These are phyloP conservation scores for Apodemus speciosus DNA, from an alignment of 2,113 vertebrate genomes.

Conservation along the genomic window DNA sequence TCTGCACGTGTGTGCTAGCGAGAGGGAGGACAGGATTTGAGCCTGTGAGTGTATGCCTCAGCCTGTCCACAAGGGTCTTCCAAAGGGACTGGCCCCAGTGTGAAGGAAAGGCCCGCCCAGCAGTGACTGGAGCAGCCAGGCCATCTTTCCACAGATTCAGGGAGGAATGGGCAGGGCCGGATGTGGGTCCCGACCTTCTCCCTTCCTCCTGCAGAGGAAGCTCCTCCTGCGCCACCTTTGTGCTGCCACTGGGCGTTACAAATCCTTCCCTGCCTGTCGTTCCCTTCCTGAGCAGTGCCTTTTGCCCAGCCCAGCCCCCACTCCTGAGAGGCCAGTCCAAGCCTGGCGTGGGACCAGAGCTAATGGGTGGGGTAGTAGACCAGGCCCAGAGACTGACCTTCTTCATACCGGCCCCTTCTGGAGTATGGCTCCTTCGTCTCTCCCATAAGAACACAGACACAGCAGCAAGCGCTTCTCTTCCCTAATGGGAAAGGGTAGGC, in stretches of 20 bases:
- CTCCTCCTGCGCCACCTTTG: slow-evolving; percentile 80
- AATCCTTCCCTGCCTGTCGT: slow-evolving; percentile 61
- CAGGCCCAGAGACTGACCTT: slow-evolving; percentile 1
- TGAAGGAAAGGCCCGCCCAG: slow-evolving; percentile 76
- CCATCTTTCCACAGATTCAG: slow-evolving; percentile 78
- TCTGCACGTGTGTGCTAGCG: neutral
- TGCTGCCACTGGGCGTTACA: slow-evolving; percentile 69
- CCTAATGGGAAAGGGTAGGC: neutral
- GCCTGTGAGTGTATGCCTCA: slow-evolving; percentile 33
- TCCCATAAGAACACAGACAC: slow-evolving; percentile 26
- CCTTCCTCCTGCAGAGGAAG: slow-evolving; percentile 81
- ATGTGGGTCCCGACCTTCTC: slow-evolving; percentile 77
- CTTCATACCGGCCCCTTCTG: neutral
- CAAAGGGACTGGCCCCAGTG: slow-evolving; percentile 37
- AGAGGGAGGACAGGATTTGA: neutral
- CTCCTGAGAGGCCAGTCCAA: neutral
- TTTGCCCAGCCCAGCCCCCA: slow-evolving; percentile 47
- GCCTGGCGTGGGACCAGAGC: slow-evolving; percentile 43
- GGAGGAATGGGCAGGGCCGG: slow-evolving; percentile 80
- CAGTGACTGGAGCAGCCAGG: slow-evolving; percentile 58
- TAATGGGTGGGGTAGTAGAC: slow-evolving; percentile 7
- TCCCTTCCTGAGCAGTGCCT: slow-evolving; percentile 73
- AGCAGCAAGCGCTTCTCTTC: slow-evolving; percentile 19
- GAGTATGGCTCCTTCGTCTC: neutral
- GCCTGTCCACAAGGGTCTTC: slow-evolving; percentile 54